phyloP scores from a whole-genome alignment of 1,140 invertebrate genomes.

The Eufriesea mexicana region DNA sequence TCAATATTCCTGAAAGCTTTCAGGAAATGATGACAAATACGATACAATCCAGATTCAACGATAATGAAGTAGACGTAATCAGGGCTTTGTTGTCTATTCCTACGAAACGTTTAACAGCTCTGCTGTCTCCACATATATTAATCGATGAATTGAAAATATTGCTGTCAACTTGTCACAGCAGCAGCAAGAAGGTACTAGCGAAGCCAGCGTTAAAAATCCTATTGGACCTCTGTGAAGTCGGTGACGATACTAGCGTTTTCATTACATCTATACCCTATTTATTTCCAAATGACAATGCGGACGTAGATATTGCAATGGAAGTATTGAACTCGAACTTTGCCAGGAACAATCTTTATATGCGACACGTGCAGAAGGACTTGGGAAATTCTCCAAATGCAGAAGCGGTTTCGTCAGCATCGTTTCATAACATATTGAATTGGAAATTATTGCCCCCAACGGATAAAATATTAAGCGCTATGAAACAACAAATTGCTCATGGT shows the following conservation, averaged over 20 bases:
- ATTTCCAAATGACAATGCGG: conserved; percentile 82
- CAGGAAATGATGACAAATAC: conserved; percentile 69
- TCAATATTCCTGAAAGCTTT: conserved; percentile 70
- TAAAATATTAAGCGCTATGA: conserved; percentile 73
- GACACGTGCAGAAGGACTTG: conserved; percentile 73
- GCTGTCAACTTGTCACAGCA: conserved; percentile 72
- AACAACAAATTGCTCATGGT: conserved; percentile 65
- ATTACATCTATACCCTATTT: conserved; percentile 84
- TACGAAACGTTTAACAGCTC: conserved; percentile 64
- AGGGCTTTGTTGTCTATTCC: conserved; percentile 71
- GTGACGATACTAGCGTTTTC: conserved; percentile 75
- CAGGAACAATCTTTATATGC: conserved; percentile 78
- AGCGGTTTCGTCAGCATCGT: conserved; percentile 71
- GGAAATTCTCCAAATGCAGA: conserved; percentile 72
- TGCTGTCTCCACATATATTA: conserved; percentile 69
- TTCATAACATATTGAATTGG: conserved; percentile 76
- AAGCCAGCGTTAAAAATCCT: conserved; percentile 76
- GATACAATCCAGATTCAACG: conserved; percentile 73
- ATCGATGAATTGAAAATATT: conserved; percentile 74
- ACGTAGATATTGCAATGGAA: conserved; percentile 80
- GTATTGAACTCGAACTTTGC: conserved; percentile 82
- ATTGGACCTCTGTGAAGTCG: conserved; percentile 70
- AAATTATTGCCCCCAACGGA: conserved; percentile 71
- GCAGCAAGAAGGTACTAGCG: conserved; percentile 64
- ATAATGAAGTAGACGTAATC: conserved; percentile 74